Evolutionary conservation across 2,888 invertebrate genomes (phyloP).

Genomic region (Julus scandinavius): DNA sequence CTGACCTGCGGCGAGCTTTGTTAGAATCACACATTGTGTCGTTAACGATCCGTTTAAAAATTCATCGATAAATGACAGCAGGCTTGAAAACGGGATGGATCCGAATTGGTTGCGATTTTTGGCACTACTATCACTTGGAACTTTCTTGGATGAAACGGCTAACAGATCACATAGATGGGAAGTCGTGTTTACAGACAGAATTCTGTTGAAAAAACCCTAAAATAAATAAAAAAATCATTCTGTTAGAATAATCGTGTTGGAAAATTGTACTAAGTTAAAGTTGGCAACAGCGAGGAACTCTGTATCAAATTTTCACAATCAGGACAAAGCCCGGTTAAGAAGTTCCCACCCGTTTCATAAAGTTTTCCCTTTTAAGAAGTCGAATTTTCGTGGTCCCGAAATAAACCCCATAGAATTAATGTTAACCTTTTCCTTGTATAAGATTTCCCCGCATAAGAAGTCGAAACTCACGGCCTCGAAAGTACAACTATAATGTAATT

Average conservation of each 20-base stretch:
- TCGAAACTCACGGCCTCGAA: too few species aligned
- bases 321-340: too few species aligned
- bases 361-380: too few species aligned
- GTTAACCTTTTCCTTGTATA: too few species aligned
- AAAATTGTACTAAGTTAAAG: background rate
- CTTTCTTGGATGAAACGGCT: background rate
- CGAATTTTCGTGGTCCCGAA: too few species aligned
- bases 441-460: too few species aligned
- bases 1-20: constrained; percentile 16
- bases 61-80: constrained; percentile 10
- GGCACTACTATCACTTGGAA: background rate
- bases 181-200: background rate
- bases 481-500: too few species aligned
- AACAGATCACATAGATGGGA: constrained; percentile 5
- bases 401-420: too few species aligned
- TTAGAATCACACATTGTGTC: background rate
- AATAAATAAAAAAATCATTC: background rate
- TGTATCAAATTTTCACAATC: too few species aligned
- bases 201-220: background rate
- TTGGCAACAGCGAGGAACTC: too few species aligned
- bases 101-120: background rate
- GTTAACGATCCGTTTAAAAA: constrained; percentile 7
- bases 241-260: background rate
- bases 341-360: too few species aligned
- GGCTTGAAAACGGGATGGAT: constrained; percentile 28